These are phyloP conservation scores for Sciurus niger DNA, from an alignment of 2,113 vertebrate species.

Conservation along the genomic window DNA sequence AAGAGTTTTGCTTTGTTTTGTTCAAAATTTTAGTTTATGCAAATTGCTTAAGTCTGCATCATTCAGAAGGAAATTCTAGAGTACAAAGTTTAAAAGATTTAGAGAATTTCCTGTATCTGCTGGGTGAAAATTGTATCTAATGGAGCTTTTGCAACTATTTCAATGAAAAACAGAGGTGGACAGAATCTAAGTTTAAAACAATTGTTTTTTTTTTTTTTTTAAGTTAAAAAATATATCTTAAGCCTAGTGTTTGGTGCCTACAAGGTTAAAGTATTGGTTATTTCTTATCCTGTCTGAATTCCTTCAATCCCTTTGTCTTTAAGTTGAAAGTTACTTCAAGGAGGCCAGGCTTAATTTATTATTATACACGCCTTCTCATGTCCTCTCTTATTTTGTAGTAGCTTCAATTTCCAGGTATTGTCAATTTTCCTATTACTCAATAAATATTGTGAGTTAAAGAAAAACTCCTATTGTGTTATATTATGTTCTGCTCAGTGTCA, in stretches of 20 bases:
- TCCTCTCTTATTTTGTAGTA: not conserved
- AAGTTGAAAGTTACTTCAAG: too few relatives aligned
- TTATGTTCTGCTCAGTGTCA: not conserved
- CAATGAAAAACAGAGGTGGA: constrained; percentile 25
- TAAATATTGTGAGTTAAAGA: constrained; percentile 19
- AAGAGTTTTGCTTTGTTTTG: not conserved
- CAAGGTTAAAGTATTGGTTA: not conserved
- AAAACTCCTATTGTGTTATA: constrained; percentile 13
- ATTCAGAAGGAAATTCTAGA: constrained; percentile 73
- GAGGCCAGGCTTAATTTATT: constrained; percentile 11
- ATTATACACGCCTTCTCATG: not conserved
- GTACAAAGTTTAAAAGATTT: constrained; percentile 71
- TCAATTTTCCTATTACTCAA: constrained; percentile 49
- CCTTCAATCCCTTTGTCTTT: not conserved
- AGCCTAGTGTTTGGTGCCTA: not conserved
- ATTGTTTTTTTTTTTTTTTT: constrained; percentile 71
- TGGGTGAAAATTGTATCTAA: constrained; percentile 55
- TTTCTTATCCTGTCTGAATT: constrained; percentile 36
- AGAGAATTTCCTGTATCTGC: constrained; percentile 74
- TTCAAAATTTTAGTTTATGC: constrained; percentile 57
- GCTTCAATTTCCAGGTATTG: not conserved
- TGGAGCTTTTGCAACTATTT: constrained; percentile 51
- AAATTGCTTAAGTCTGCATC: constrained; percentile 62
- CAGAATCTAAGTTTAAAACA: constrained; percentile 69
- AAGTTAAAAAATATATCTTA: constrained; percentile 45